Evolutionary conservation across 2,797 vertebrate genomes (phyloP).

Genomic region (Poecilia wingei): DNA sequence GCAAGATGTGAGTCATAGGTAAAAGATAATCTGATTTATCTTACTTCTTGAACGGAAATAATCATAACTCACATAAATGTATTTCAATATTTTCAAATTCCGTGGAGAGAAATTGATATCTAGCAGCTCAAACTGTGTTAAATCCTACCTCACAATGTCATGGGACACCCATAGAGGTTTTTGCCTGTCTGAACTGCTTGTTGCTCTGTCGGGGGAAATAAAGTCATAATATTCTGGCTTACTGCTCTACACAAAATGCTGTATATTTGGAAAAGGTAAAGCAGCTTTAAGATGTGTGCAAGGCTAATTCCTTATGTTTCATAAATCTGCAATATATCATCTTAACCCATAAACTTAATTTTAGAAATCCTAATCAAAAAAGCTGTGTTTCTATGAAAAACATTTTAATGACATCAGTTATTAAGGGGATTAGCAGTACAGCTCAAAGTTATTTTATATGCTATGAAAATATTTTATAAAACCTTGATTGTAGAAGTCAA

Average conservation of each 20-base stretch:
- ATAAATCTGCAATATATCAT: background rate
- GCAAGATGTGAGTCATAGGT: background rate
- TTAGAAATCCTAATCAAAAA: background rate
- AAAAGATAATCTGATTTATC: background rate
- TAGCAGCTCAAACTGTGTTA: background rate
- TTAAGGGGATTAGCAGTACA: background rate
- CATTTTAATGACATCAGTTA: background rate
- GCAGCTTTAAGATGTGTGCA: background rate
- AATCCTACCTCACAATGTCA: background rate
- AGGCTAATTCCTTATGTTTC: background rate
- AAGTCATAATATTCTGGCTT: background rate
- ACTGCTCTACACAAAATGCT: background rate
- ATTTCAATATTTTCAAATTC: background rate
- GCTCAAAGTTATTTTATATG: background rate
- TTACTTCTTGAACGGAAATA: background rate
- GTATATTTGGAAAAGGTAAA: background rate
- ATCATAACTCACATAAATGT: background rate
- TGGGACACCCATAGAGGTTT: background rate
- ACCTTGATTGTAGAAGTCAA: background rate
- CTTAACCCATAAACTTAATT: background rate
- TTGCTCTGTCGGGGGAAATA: background rate
- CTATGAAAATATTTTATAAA: background rate
- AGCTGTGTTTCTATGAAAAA: background rate
- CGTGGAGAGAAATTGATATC: background rate
- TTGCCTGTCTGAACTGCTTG: background rate